phyloP scores from a whole-genome alignment of 2,888 invertebrate species.

The Andrena praecox region DNA sequence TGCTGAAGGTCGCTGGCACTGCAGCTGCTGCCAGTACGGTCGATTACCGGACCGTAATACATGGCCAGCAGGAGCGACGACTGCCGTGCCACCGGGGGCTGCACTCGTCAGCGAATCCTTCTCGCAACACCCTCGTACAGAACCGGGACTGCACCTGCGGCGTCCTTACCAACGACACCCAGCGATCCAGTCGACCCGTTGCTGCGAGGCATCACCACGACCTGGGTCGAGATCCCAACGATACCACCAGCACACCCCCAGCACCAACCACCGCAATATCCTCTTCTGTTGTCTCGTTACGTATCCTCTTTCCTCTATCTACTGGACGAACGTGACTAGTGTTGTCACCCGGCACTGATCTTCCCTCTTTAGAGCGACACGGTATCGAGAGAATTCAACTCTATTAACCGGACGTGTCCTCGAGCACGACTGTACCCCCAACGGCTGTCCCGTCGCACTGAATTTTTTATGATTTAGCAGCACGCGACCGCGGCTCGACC shows the following conservation, averaged over 20 bases:
- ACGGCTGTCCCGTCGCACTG: conserved; percentile 8
- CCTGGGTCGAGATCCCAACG: conserved; percentile 56
- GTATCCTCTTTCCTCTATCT: neutral
- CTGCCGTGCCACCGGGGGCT: conserved; percentile 79
- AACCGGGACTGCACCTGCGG: conserved; percentile 68
- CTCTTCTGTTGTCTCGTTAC: conserved; percentile 27
- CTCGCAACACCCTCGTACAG: conserved; percentile 60
- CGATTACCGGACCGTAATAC: conserved; percentile 73
- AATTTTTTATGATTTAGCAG: conserved; percentile 18
- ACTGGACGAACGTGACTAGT: too few species aligned
- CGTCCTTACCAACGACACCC: conserved; percentile 75
- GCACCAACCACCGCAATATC: conserved; percentile 55
- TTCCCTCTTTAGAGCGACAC: neutral
- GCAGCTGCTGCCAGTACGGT: conserved; percentile 72
- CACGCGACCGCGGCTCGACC: conserved; percentile 7
- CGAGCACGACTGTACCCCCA: neutral
- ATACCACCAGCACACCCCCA: conserved; percentile 62
- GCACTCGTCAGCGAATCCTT: conserved; percentile 83
- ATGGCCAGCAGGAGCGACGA: conserved; percentile 79
- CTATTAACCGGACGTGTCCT: neutral
- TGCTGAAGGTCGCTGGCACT: conserved; percentile 71
- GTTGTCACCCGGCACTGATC: conserved; percentile 10
- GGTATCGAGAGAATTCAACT: neutral
- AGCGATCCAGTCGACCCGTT: conserved; percentile 69
- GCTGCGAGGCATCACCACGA: conserved; percentile 80